Base-by-base conservation (phyloP, 2,888 invertebrate species). In the Lysandra bellargus region DNA sequence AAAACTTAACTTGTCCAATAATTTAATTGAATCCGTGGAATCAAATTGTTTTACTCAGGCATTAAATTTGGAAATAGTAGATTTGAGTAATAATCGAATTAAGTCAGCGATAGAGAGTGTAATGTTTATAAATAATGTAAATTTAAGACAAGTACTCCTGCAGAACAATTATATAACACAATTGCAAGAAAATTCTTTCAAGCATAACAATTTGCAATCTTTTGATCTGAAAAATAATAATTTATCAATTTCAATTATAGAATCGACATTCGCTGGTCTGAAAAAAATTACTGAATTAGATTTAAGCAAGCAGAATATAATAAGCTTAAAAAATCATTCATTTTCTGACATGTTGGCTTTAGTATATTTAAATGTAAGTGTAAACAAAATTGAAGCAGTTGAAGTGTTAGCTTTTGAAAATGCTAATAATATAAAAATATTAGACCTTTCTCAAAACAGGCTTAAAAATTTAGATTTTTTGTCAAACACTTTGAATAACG, bases 391-490 rank as follows among this genome's bases (percentile, higher is more conserved):
- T 75, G 78, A 79, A 30, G 23, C 74, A 5, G 83, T 93, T 6
- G 88, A 88, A 75, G 87, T 86, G 49, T 80, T 84, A 0, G 86
- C 88, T 80, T 92, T 93, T 82, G 76, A 81, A 33, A 85, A 86
- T 60, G 82, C 83, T 72, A 77, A 49, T 49, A 82, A 84, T 12
- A 78, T 93, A 5, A 82, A 77, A 12, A 78, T 87, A 61, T 84
- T 93, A 80, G 92, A 93, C 81, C 40, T 93, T 1, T 93, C 94
- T 1, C 80, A 84, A 81, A 94, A 94, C 77, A 84, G 84, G 14
- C 80, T 94, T 64, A 78, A 82, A 0, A 73, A 83, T 79, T 64
- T 93, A 53, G n/a, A 84, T 78, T 93, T 91, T 82, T 79, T 93
- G 4, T 84, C 85, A 78, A 82, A 86, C 12, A 82, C 85, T 69